Conservation (phyloP, 2,888 invertebrate species). For the Trimorus sp. region DNA sequence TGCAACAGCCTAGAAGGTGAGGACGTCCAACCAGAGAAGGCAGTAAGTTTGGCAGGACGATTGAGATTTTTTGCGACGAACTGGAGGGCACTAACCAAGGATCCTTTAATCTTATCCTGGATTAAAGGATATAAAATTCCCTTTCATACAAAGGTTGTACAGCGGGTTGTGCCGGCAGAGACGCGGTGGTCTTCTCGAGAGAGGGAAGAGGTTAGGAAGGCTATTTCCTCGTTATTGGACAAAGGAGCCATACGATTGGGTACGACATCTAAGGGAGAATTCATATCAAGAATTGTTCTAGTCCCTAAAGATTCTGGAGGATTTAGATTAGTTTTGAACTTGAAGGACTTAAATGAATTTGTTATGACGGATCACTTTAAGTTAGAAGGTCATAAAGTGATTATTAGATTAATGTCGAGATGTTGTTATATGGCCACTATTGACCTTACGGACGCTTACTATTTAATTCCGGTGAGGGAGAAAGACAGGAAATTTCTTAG, state of each 20-base stretch:
- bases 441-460: slow-evolving; percentile 56
- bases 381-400: slow-evolving; percentile 50
- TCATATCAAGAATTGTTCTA: slow-evolving; percentile 52
- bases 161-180: slow-evolving; percentile 21
- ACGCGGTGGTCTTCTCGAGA: slow-evolving; percentile 16
- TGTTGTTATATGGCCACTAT: slow-evolving; percentile 42
- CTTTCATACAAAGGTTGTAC: slow-evolving; percentile 6
- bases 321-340: slow-evolving; percentile 53
- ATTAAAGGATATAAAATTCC: slow-evolving; percentile 32
- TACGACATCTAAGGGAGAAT: slow-evolving; percentile 15
- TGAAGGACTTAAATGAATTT: slow-evolving; percentile 53
- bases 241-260: slow-evolving; percentile 29
- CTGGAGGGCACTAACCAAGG: slow-evolving; percentile 20
- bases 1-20: background rate
- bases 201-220: slow-evolving; percentile 2
- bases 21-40: background rate
- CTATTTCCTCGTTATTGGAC: slow-evolving; percentile 8
- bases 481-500: slow-evolving; percentile 53
- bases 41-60: slow-evolving; percentile 35
- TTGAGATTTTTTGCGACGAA: slow-evolving; percentile 9
- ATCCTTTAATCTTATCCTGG: slow-evolving; percentile 36
- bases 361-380: slow-evolving; percentile 51
- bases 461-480: slow-evolving; percentile 41
- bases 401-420: slow-evolving; percentile 20
- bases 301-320: slow-evolving; percentile 41